A percentile compares a stretch with the other conserved stretches of the same genome.
Conservation (phyloP, 2,113 vertebrate genomes). For the Cygnus atratus region DNA sequence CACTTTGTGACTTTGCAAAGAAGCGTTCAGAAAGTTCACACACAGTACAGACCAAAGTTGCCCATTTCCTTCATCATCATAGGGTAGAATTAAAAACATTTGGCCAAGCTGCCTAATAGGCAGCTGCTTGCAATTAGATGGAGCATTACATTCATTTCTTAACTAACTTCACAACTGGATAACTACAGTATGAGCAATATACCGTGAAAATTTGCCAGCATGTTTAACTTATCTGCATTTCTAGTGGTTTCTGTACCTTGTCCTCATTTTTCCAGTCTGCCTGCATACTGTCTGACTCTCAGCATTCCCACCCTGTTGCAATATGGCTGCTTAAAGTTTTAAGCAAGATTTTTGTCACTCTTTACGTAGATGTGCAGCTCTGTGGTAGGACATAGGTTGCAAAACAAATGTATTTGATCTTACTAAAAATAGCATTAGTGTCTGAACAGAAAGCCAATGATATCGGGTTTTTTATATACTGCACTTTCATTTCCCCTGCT, state of each 20-base stretch:
- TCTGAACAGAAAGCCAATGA: slow-evolving; percentile 34
- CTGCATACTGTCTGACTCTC: slow-evolving; percentile 64
- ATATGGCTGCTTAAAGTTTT: slow-evolving; percentile 33
- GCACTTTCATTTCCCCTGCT: slow-evolving; percentile 57
- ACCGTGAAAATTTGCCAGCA: slow-evolving; percentile 63
- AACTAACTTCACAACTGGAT: slow-evolving; percentile 73
- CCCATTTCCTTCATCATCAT: slow-evolving; percentile 69
- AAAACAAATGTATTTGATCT: slow-evolving; percentile 47
- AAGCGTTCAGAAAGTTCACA: slow-evolving; percentile 45
- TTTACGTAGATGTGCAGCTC: slow-evolving; percentile 65
- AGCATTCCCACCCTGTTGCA: slow-evolving; percentile 65
- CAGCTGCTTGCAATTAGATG: slow-evolving; percentile 80
- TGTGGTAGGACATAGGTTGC: slow-evolving; percentile 52
- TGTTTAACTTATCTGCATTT: slow-evolving; percentile 70
- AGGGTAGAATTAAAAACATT: slow-evolving; percentile 74
- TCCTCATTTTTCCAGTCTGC: slow-evolving; percentile 67
- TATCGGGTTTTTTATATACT: slow-evolving; percentile 1
- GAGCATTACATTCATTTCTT: slow-evolving; percentile 72
- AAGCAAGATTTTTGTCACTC: slow-evolving; percentile 46
- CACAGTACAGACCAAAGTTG: slow-evolving; percentile 46
- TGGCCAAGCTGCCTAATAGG: slow-evolving; percentile 66
- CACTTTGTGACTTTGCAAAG: slow-evolving; percentile 57
- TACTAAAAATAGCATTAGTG: slow-evolving; percentile 31
- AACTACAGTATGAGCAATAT: slow-evolving; percentile 67
- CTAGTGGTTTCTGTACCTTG: slow-evolving; percentile 75